Conservation (phyloP, 2,113 vertebrate species). For the Albula goreensis region DNA sequence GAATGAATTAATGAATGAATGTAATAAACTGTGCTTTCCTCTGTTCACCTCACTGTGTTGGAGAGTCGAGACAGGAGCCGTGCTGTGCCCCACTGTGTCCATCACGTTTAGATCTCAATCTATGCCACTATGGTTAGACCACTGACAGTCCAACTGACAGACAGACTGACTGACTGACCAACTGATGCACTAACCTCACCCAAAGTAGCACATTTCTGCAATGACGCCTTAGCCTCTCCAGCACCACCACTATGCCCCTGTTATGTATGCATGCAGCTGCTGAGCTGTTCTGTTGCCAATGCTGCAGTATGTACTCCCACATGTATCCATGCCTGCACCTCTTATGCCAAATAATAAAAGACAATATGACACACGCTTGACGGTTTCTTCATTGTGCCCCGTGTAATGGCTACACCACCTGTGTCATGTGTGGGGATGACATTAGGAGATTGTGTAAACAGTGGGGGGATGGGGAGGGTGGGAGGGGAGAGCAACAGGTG, state of each 20-base stretch:
- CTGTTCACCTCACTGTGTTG: neutral
- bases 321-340: neutral
- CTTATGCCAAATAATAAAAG: slow-evolving; percentile 14
- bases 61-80: neutral
- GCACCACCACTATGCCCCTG: neutral
- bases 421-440: neutral
- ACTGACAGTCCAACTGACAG: neutral
- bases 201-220: neutral
- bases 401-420: slow-evolving; percentile 1
- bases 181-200: neutral
- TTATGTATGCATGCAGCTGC: neutral
- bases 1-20: too few relatives aligned
- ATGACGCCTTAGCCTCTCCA: neutral
- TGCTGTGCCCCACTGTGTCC: neutral
- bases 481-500: slow-evolving; percentile 32
- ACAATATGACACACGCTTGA: too few relatives aligned
- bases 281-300: neutral
- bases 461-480: slow-evolving; percentile 1
- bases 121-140: neutral
- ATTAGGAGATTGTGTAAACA: slow-evolving; percentile 1
- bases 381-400: neutral
- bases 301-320: neutral
- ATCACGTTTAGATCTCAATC: neutral
- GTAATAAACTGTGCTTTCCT: too few relatives aligned
- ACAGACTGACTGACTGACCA: neutral